phyloP scores from a whole-genome alignment of 2,888 invertebrate genomes.

The Torymus texanus region DNA sequence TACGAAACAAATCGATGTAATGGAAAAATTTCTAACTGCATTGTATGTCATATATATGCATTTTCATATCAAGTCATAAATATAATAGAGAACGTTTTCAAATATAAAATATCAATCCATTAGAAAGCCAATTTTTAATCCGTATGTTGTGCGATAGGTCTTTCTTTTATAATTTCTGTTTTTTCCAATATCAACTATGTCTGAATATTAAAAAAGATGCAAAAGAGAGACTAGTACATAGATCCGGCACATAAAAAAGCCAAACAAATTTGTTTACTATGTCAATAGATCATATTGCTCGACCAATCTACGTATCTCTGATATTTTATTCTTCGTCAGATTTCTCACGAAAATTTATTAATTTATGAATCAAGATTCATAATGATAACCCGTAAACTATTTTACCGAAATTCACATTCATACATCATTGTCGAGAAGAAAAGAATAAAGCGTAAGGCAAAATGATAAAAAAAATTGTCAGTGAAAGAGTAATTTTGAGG shows the following conservation, averaged over 20 bases:
- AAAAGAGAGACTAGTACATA: too few species aligned
- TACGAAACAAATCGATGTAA: neutral
- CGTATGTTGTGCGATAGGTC: constrained; percentile 21
- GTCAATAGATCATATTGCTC: too few species aligned
- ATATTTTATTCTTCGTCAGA: too few species aligned
- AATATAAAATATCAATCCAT: neutral
- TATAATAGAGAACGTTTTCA: constrained; percentile 13
- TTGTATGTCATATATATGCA: neutral
- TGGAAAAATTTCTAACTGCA: constrained; percentile 5
- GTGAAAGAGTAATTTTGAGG: neutral
- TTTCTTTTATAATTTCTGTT: constrained; percentile 12
- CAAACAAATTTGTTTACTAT: too few species aligned
- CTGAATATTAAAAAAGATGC: constrained; percentile 13
- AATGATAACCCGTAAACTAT: too few species aligned
- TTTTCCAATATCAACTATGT: constrained; percentile 3
- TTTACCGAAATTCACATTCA: too few species aligned
- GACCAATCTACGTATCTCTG: too few species aligned
- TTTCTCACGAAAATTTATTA: too few species aligned
- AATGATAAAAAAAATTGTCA: constrained; percentile 2
- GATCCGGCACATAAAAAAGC: too few species aligned
- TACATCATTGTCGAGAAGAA: neutral
- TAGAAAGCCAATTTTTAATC: constrained; percentile 21
- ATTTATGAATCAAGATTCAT: too few species aligned
- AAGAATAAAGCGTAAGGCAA: neutral
- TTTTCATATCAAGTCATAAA: constrained; percentile 39